These are phyloP conservation scores for Subacronicta megacephala DNA, from an alignment of 2,888 invertebrate genomes.

Conservation along the genomic window DNA sequence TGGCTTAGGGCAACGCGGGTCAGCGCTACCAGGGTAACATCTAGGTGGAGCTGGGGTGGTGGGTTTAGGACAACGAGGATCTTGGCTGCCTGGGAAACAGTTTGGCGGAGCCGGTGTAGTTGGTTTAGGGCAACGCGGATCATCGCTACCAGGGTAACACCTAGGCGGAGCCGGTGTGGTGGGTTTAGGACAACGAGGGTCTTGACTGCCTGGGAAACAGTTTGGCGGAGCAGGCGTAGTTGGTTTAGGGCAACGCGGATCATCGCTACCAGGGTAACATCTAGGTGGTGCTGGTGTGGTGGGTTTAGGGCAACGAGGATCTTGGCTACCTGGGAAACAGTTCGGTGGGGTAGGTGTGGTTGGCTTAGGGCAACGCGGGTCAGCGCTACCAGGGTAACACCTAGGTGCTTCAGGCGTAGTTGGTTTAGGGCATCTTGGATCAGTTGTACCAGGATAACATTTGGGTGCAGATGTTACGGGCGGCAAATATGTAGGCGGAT, in stretches of 20 bases:
- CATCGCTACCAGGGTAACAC: no score
- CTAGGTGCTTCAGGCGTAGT: conserved; percentile 57
- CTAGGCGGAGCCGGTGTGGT: no score
- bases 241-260: no score
- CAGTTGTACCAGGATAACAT: conserved; percentile 11
- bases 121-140: conserved; percentile 59
- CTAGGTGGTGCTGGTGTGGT: conserved; percentile 44
- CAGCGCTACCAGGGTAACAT: conserved; percentile 58
- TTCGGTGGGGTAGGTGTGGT: conserved; percentile 53
- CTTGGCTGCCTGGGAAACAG: conserved; percentile 61
- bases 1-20: conserved; percentile 35
- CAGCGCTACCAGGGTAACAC: conserved; percentile 64
- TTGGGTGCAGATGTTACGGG: conserved; percentile 44
- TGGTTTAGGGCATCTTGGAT: conserved; percentile 65
- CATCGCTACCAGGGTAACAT: no score
- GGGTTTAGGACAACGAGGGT: no score
- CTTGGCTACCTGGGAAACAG: conserved; percentile 62
- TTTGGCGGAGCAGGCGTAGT: no score
- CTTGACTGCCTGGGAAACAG: no score
- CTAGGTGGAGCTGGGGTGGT: conserved; percentile 51
- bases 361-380: conserved; percentile 64
- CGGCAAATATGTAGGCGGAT: conserved; percentile 27
- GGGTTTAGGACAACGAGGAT: conserved; percentile 62
- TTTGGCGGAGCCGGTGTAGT: conserved; percentile 61
- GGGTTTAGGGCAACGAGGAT: conserved; percentile 60